Base-by-base conservation (phyloP, 2,888 invertebrate genomes). In the Anorthoa munda region DNA sequence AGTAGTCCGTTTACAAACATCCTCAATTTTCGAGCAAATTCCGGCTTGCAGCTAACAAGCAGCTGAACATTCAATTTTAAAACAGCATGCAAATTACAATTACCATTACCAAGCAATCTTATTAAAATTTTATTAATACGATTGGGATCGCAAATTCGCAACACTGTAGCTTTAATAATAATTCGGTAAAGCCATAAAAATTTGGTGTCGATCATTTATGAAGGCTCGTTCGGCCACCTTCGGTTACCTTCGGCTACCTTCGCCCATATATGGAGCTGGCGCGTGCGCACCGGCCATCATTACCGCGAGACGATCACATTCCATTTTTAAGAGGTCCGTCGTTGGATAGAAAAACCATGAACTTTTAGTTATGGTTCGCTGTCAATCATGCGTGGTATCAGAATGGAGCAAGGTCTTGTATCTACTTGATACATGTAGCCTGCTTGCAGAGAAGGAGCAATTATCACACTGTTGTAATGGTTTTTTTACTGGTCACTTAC, bases 171-270 rank as follows among this genome's bases (percentile, higher is more conserved):
- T 66, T 82, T 84, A 82, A 81, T 76, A 80, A 79, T 79, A 85
- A 87, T 89, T 85, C 70, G 81, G 83, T 73, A 76, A 70, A 81
- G 75, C 85, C 84, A 88, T 90, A 90, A 90, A 87, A 93, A 92
- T 93, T 93, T 92, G 93, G 92, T 92, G 90, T 91, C 91, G 91
- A 92, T 93, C 92, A 92, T 93, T 93, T 91, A 94, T 90, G 90
- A 90, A 67, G 61, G 58, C 71, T 51, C 51, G 71, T 81, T 84
- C 74, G 84, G 83, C 79, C 86, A 85, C 72, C 77, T 78, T 85
- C 75, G 84, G 82, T 76, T 85, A 84, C 63, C 66, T 77, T 82
- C 82, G 80, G 67, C n/a, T 31, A 31, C 31, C 31, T 31, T 31
- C 31, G 31, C 31, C 92, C 91, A 74, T 93, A 91, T 90, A 93